Base-by-base conservation (phyloP, 2,888 invertebrate genomes). In the Omphaloscelis lunosa region DNA sequence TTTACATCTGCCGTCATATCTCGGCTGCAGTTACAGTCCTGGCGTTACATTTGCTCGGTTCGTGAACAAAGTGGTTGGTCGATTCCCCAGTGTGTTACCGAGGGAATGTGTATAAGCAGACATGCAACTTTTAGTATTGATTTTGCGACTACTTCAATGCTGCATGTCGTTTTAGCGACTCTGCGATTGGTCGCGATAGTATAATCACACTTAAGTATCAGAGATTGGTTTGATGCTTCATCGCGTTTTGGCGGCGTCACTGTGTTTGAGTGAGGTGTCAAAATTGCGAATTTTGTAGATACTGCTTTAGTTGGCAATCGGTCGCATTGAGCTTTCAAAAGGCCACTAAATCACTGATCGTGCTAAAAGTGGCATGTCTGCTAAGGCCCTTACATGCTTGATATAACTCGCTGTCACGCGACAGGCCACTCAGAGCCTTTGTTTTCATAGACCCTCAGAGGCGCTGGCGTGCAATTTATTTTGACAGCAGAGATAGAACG, bases 1-100 rank as follows among this genome's bases (percentile, higher is more conserved):
- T 69, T 83, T 79, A 75, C 72, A 86, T 86, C 61, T 79, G 73
- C 75, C 75, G 48, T 83, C 84, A 84, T 86, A 84, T 86, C 84
- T 86, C 75, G 69, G 56, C 74, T 86, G 79, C 79, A 75, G 86
- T 82, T 65, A 86, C 83, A 75, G 59, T 75, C 79, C 76, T 61
- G 53, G 63, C 69, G 78, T 78, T 70, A 83, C 58, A 75, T 84
- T 73, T 86, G 68, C 84, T 75, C 75, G 84, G 74, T 79, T 67
- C 41, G 59, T 70, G 72, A 86, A 79, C 84, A 79, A 84, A 84
- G 84, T 79, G 80, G 84, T 75, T 79, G 71, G 77, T 73, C 39
- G 70, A 72, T 75, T 79, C 75, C 70, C 84, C 20, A 66, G 86
- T 39, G 77, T 59, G 66, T 69, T 76, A 80, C 78, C n/a, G 27